phyloP scores from a whole-genome alignment of 2,113 vertebrate genomes.

The Dromas ardeola region DNA sequence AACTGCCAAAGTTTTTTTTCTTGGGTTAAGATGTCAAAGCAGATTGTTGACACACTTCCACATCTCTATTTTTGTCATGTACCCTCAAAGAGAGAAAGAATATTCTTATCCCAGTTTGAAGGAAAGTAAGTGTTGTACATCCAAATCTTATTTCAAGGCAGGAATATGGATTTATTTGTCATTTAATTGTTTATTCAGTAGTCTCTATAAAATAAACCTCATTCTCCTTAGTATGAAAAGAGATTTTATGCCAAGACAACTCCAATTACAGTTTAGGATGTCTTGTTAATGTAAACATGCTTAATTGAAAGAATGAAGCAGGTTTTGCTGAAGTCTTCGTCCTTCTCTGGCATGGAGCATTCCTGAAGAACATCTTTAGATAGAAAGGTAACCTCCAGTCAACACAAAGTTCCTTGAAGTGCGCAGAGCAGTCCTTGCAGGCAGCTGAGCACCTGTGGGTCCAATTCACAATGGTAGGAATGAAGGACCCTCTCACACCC shows the following conservation, averaged over 20 bases:
- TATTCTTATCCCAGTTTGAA: neutral
- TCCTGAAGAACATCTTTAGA: neutral
- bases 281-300: constrained; percentile 19
- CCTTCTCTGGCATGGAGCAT: neutral
- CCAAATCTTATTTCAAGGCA: neutral
- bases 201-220: neutral
- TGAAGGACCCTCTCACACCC: neutral
- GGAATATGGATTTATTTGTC: neutral
- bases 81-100: neutral
- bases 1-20: neutral
- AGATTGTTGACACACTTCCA: neutral
- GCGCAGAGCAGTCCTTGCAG: neutral
- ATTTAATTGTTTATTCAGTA: neutral
- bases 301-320: neutral
- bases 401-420: neutral
- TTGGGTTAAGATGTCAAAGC: neutral
- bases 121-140: neutral
- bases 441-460: neutral
- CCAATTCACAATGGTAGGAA: neutral
- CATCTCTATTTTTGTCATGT: neutral
- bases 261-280: neutral
- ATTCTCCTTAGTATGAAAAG: neutral
- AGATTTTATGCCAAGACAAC: neutral
- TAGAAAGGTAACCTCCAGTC: neutral
- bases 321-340: neutral